Conservation (phyloP, 1,140 invertebrate species). For the Cydia strobilella region DNA sequence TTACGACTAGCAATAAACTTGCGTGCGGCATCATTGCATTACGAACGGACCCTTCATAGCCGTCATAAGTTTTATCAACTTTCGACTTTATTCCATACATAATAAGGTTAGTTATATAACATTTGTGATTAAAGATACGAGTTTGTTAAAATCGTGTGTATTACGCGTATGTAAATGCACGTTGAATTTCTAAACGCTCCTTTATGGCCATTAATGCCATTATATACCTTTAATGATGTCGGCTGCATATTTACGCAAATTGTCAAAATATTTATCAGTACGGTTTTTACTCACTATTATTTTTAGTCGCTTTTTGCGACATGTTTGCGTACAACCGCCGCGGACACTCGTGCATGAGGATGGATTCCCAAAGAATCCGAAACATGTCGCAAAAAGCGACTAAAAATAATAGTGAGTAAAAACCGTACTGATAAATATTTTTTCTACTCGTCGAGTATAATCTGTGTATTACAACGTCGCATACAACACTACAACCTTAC, state of each 20-base stretch:
- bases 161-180: constrained; percentile 18
- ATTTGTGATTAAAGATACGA: background rate
- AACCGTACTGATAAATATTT: no score
- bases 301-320: no score
- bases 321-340: no score
- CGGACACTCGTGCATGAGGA: no score
- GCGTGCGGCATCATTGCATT: constrained; percentile 20
- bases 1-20: constrained; percentile 11
- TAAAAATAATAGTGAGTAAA: no score
- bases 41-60: background rate
- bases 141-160: background rate
- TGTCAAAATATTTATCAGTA: no score
- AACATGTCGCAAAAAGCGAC: no score
- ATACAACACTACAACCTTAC: no score
- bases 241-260: background rate
- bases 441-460: no score
- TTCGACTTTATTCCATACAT: background rate
- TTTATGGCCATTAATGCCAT: background rate
- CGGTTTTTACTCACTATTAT: no score
- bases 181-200: background rate
- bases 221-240: constrained; percentile 1
- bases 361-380: no score
- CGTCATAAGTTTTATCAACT: background rate
- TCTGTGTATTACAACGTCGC: no score
- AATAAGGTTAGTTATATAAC: background rate